A percentile compares a stretch with the other conserved stretches of the same genome.
Conservation (phyloP, 2,888 invertebrate genomes). For the Ophion obscuratus region DNA sequence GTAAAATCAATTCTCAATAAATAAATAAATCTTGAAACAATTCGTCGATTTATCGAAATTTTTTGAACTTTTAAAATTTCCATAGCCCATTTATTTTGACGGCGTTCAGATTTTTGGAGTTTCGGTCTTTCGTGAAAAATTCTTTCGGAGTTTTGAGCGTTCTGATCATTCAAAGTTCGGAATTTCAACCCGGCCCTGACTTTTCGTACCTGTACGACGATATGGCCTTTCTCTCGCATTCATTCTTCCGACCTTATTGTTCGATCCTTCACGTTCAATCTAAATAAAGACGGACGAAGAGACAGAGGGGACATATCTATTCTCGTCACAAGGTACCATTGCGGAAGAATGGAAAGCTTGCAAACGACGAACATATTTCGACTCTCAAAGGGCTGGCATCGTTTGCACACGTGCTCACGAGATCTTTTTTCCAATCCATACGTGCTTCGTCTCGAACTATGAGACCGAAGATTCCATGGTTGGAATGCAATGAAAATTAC, state of each 20-base stretch:
- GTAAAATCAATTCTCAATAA: too few species aligned
- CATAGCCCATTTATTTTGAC: too few species aligned
- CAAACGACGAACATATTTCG: background rate
- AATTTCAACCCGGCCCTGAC: background rate
- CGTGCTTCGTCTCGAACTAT: background rate
- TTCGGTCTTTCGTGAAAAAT: too few species aligned
- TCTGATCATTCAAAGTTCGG: too few species aligned
- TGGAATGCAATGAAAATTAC: too few species aligned
- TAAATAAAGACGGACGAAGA: background rate
- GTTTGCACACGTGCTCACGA: background rate
- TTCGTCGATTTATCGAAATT: too few species aligned
- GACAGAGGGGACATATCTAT: slow-evolving; percentile 5
- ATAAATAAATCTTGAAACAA: too few species aligned
- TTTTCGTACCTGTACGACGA: slow-evolving; percentile 5
- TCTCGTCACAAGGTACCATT: slow-evolving; percentile 8
- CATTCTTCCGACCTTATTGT: background rate
- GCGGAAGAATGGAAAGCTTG: background rate
- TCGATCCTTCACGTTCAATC: background rate
- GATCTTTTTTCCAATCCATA: background rate
- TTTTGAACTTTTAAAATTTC: too few species aligned
- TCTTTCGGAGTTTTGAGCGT: too few species aligned
- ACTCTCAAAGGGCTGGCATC: too few species aligned
- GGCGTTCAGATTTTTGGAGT: too few species aligned
- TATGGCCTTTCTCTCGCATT: background rate
- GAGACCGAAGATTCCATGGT: background rate